Evolutionary conservation across 2,113 vertebrate species (phyloP), one percentile per base, ranked within the genome.

Genomic region (Prinia subflava): DNA sequence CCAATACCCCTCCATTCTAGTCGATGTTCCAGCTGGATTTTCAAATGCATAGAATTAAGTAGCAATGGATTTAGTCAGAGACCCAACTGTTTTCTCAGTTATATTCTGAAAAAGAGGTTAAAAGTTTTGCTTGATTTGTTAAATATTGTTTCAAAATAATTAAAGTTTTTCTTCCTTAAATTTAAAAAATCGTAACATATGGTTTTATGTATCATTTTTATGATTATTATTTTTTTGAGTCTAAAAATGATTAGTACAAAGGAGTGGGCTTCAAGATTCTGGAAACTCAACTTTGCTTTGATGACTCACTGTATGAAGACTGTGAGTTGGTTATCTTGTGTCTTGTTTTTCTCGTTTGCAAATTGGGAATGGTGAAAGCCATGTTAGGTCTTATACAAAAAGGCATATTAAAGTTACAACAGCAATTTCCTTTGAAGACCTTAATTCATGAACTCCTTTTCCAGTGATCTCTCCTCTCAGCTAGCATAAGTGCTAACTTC

Each of bases 241-340:
- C 37, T 91, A 90, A 75, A 59, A 70, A 74, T 52, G 35, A 50
- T 82, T 87, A 87, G 57, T 42, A 82, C 44, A 68, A 87, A 68
- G 11, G 39, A 95, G 79, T 90, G 46, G 83, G 83, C 53, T 95
- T 95, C 47, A 79, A 60, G 60, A 87, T 82, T 87, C 80, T 94
- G 41, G 57, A 79, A 92, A 60, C 15, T 18, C 25, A 63, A 4
- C 6, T 89, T 74, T 57, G 39, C 52, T 68, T 10, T 31, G 56
- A 27, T 92, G 89, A 97, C n/a, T 95, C 86, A 89, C 50, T 73
- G 7, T 24, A 83, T 22, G 35, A 92, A 83, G 35, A 42, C 33
- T 81, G 23, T 39, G 77, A 86, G 62, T 47, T 33, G 17, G 49
- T 77, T 90, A 50, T 67, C 73, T 73, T 75, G 7, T 62, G 31